Percentiles rank a stretch among this genome's conserved stretches.
Conservation (phyloP, 2,113 vertebrate species). For the Peucedramus taeniatus region DNA sequence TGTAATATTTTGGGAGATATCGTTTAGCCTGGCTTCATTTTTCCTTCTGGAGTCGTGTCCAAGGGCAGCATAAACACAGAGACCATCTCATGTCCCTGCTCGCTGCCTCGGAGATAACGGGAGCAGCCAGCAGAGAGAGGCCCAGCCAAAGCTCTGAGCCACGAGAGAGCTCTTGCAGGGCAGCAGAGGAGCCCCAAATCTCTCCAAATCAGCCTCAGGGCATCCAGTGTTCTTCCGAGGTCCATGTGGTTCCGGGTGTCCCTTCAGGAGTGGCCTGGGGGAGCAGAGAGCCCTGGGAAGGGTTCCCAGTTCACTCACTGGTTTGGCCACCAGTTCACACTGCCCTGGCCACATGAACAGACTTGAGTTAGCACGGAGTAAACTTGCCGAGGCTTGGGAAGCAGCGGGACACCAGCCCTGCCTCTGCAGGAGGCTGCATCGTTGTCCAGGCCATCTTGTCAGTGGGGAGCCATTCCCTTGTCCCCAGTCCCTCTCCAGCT, state of each 20-base stretch:
- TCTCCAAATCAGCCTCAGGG: too few species aligned
- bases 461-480: neutral
- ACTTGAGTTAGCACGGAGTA: fast-evolving
- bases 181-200: neutral
- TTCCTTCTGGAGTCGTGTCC: neutral
- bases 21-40: neutral
- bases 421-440: neutral
- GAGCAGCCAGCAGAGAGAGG: neutral
- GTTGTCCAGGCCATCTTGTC: neutral
- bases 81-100: neutral
- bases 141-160: neutral
- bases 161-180: neutral
- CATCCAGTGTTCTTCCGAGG: neutral
- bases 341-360: fast-evolving
- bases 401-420: neutral
- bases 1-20: neutral
- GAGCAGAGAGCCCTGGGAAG: neutral
- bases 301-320: neutral
- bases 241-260: fast-evolving
- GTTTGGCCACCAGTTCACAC: neutral
- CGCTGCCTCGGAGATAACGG: fast-evolving
- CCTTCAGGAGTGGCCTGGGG: fast-evolving
- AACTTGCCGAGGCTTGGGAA: neutral
- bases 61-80: neutral
- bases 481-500: neutral